Base-by-base conservation (phyloP, 1,140 invertebrate genomes). In the Diorhabda sublineata region DNA sequence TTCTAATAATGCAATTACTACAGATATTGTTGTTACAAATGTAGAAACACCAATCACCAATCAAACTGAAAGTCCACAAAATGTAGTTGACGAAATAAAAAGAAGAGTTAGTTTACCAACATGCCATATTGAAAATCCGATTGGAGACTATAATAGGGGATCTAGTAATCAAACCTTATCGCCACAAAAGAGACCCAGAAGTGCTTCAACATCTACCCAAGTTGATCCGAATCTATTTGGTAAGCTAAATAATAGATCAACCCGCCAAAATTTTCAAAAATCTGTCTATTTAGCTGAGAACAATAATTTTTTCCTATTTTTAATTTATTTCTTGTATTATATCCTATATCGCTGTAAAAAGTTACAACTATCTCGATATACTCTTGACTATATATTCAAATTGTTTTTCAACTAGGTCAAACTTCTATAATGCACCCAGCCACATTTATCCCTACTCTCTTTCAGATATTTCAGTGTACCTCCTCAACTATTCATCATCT, bases 171-270 rank as follows among this genome's bases (percentile, higher is more conserved):
- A 82, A 69, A 76, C 78, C 69, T 75, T 72, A 66, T 86, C 87
- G 64, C 88, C 86, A 45, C 85, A 87, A 61, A 89, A 89, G 81
- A 82, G 89, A 82, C 89, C 89, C 70, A 84, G 88, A 78, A 91
- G 89, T 83, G 88, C 89, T 71, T 91, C 89, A 56, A 92, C 90
- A 42, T 91, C 89, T 66, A 91, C 90, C 11, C 91, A 91, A 86
- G 90, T 91, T 66, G 91, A 92, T 80, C 87, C 89, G 58, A 90
- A 90, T 85, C 89, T 92, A 83, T 92, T 92, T 78, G 91, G 90
- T 92, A 82, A 84, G 83, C 77, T 42, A 1, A 26, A 26, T 26
- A 26, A 26, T 26, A 26, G 26, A 26, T 26, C 26, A 26, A 26
- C 26, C 26, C 26, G 26, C 1, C 26, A 26, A 26, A 26, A 26